A percentile compares a stretch with the other conserved stretches of the same genome.
These are phyloP conservation scores for Pemphigus obesinymphae DNA, from an alignment of 1,140 invertebrate species.

Conservation along the genomic window DNA sequence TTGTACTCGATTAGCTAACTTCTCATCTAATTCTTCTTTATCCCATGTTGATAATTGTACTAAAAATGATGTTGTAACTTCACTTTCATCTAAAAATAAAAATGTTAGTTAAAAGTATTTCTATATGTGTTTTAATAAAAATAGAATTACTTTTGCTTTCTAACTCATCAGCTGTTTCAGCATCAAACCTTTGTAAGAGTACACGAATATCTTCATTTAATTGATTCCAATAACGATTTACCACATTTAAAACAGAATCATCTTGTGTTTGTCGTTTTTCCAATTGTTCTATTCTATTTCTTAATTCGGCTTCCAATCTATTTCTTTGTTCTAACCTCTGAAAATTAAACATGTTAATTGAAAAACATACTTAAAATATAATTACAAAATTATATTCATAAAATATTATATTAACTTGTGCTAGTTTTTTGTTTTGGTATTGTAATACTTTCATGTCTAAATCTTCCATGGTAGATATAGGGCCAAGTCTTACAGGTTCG, in stretches of 20 bases:
- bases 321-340: conserved; percentile 85
- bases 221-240: conserved; percentile 97
- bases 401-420: conserved; percentile 61
- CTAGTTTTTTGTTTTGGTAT: conserved; percentile 95
- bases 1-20: conserved; percentile 88
- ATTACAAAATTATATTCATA: not conserved
- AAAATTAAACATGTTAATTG: conserved; percentile 43
- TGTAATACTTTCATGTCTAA: conserved; percentile 95
- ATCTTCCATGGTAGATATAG: conserved; percentile 90
- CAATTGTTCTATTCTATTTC: conserved; percentile 90
- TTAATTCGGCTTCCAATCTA: conserved; percentile 80
- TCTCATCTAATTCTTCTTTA: conserved; percentile 93
- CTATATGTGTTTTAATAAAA: too few species aligned
- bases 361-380: not conserved
- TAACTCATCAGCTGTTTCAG: conserved; percentile 92
- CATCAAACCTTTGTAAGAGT: conserved; percentile 90
- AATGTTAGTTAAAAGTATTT: conserved; percentile 42
- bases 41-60: conserved; percentile 97
- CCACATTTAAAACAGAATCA: conserved; percentile 94
- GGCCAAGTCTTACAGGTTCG: conserved; percentile 85
- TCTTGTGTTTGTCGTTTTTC: conserved; percentile 96
- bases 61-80: conserved; percentile 92
- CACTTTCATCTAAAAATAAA: conserved; percentile 77
- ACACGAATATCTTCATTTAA: conserved; percentile 95
- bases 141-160: conserved; percentile 77